Conservation (phyloP, 2,797 vertebrate species). For the Danio tinwini region DNA sequence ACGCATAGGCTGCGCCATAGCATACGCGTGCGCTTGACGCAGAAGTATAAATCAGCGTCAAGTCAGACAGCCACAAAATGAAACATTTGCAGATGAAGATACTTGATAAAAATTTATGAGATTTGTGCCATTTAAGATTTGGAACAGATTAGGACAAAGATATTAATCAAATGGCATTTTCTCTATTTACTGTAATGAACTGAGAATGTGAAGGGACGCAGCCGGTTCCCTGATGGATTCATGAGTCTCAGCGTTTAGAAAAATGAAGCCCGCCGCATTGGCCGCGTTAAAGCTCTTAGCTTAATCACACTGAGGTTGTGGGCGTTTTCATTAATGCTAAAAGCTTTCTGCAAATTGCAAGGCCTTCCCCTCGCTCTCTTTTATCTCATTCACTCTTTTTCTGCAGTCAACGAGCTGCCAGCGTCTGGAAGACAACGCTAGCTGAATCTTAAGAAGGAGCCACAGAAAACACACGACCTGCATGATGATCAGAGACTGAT, state of each 20-base stretch:
- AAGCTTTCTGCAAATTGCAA: constrained; percentile 46
- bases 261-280: constrained; percentile 42
- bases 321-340: constrained; percentile 47
- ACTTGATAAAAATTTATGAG: not conserved
- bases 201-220: not conserved
- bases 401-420: constrained; percentile 26
- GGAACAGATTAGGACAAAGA: not conserved
- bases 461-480: not conserved
- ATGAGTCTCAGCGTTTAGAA: constrained; percentile 20
- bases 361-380: not conserved
- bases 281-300: constrained; percentile 62
- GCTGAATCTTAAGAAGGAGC: constrained; percentile 58
- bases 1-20: no score
- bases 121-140: not conserved
- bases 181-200: constrained; percentile 14
- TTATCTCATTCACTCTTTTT: constrained; percentile 14
- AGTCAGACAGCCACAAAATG: not conserved
- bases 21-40: no score
- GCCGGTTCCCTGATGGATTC: constrained; percentile 35
- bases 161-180: constrained; percentile 29
- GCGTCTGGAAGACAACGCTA: constrained; percentile 22
- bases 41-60: no score
- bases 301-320: constrained; percentile 53
- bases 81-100: not conserved
- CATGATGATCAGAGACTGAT: not conserved